phyloP scores from a whole-genome alignment of 1,140 invertebrate species.

The Scaptomyza graminum region DNA sequence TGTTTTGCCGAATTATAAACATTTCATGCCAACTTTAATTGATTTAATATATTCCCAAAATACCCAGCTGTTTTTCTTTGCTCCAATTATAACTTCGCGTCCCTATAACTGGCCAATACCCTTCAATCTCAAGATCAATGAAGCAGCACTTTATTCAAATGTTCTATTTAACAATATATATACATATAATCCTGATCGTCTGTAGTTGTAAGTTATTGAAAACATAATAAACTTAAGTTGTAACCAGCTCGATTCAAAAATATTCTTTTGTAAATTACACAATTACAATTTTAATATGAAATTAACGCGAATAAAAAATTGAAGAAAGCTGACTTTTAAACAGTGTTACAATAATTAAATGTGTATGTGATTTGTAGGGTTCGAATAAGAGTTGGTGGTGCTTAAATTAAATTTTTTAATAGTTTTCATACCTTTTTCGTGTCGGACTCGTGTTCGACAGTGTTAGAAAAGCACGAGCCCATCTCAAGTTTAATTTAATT shows the following conservation, averaged over 20 bases:
- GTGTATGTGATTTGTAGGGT: background rate
- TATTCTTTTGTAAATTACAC: constrained; percentile 26
- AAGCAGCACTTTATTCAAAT: constrained; percentile 34
- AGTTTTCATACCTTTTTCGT: no score
- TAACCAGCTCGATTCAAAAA: constrained; percentile 54
- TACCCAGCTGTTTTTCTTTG: background rate
- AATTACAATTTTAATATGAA: constrained; percentile 22
- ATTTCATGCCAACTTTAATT: constrained; percentile 28
- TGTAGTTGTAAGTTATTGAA: constrained; percentile 72
- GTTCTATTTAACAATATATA: constrained; percentile 47
- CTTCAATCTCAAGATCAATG: constrained; percentile 50
- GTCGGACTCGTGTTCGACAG: no score
- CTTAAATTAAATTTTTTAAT: no score
- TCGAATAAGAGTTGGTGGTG: no score
- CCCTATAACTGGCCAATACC: constrained; percentile 44
- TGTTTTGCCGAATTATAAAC: constrained; percentile 37
- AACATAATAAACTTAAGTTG: constrained; percentile 74
- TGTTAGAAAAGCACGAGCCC: no score
- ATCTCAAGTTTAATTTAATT: no score
- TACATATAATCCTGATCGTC: constrained; percentile 53
- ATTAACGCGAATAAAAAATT: constrained; percentile 6
- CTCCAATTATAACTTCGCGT: constrained; percentile 14
- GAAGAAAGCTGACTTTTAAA: constrained; percentile 18
- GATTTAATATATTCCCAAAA: constrained; percentile 11
- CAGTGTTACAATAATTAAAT: background rate